Percentiles rank a stretch among this genome's conserved stretches.
Evolutionary conservation across 2,113 vertebrate species (phyloP).

Genomic region (Chloropsis hardwickii): DNA sequence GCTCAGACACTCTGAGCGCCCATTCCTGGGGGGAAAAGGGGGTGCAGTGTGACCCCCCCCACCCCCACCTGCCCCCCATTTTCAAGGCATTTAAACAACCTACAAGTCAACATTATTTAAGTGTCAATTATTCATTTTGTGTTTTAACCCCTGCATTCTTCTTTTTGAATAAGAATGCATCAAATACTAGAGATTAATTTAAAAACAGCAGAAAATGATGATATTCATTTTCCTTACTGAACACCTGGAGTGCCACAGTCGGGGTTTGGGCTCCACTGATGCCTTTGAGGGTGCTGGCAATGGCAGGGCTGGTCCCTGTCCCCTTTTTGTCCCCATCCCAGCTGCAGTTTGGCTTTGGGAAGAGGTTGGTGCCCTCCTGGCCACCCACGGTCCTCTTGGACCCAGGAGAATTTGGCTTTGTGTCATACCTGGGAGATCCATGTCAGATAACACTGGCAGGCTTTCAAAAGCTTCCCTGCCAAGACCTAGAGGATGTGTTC

Average conservation of each 20-base stretch:
- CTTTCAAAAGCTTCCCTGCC: slow-evolving; percentile 41
- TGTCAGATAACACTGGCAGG: slow-evolving; percentile 31
- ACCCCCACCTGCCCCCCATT: not conserved
- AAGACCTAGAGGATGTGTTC: slow-evolving; percentile 57
- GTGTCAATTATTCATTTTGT: not conserved
- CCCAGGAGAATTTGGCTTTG: not conserved
- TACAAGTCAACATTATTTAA: rapidly evolving
- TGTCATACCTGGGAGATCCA: not conserved
- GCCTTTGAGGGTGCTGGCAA: not conserved
- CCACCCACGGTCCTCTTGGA: not conserved
- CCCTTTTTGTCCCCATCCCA: not conserved
- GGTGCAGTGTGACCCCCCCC: not conserved
- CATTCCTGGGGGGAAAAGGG: not conserved
- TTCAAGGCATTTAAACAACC: not conserved
- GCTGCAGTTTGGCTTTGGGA: not conserved
- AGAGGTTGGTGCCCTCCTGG: not conserved
- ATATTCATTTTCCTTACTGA: not conserved
- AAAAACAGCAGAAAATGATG: not conserved
- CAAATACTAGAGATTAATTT: not conserved
- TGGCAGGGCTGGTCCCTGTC: not conserved
- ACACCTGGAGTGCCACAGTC: rapidly evolving
- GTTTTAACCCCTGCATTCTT: not conserved
- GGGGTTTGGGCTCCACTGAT: not conserved
- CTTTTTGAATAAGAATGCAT: not conserved
- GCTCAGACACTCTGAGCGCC: not conserved